Percentiles rank a stretch among this genome's conserved stretches.
phyloP scores from a whole-genome alignment of 2,797 vertebrate species.

The Poeciliopsis paucimaculata region DNA sequence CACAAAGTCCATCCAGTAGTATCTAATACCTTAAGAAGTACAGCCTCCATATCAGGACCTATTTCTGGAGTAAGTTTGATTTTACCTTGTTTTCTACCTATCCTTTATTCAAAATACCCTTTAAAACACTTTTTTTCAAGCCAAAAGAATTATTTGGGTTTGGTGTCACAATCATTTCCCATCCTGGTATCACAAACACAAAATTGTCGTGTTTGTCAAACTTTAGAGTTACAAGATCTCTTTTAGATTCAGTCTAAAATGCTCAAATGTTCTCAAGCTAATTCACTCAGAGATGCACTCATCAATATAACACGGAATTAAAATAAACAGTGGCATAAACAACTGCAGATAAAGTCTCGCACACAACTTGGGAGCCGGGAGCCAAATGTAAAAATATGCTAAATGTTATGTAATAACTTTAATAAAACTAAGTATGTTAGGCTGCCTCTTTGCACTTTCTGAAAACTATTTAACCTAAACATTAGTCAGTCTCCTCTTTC shows the following conservation, averaged over 20 bases:
- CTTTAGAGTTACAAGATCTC: not conserved
- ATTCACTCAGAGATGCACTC: not conserved
- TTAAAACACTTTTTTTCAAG: not conserved
- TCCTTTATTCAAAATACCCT: not conserved
- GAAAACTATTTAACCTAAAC: not conserved
- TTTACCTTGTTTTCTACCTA: not conserved
- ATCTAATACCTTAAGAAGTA: not conserved
- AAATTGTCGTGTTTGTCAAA: not conserved
- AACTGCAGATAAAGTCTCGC: not conserved
- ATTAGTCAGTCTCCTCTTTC: no score
- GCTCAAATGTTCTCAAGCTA: not conserved
- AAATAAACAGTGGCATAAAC: not conserved
- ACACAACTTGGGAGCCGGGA: not conserved
- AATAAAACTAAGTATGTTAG: not conserved
- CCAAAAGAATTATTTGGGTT: not conserved
- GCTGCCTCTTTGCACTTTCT: not conserved
- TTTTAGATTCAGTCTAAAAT: not conserved
- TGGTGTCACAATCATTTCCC: not conserved
- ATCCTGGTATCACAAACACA: not conserved
- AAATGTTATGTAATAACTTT: not conserved
- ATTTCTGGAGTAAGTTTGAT: not conserved
- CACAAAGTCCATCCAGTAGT: not conserved
- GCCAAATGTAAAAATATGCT: not conserved
- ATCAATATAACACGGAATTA: not conserved
- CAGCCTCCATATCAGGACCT: not conserved